Percentiles rank a stretch among this genome's conserved stretches.
phyloP scores from a whole-genome alignment of 2,888 invertebrate genomes.

The Hypolimnas misippus region DNA sequence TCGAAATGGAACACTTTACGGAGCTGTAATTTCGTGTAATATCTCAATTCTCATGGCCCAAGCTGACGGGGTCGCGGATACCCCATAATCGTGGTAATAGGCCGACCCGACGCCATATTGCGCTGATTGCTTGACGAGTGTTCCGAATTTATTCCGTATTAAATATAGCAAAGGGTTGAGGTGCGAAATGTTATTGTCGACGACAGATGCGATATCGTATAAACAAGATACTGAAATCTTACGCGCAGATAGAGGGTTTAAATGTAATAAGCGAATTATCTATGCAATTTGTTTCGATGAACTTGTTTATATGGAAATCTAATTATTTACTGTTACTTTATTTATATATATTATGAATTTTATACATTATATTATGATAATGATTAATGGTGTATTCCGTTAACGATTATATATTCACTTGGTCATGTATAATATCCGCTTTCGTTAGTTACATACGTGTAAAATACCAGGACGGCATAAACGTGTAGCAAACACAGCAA shows the following conservation, averaged over 20 bases:
- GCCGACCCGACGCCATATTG: constrained; percentile 78
- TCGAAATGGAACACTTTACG: neutral
- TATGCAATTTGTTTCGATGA: constrained; percentile 11
- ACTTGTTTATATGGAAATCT: constrained; percentile 1
- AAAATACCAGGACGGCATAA: constrained; percentile 59
- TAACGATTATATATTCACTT: constrained; percentile 2
- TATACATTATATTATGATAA: neutral
- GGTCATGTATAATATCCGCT: constrained; percentile 13
- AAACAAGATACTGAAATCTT: constrained; percentile 39
- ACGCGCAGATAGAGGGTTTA: constrained; percentile 22
- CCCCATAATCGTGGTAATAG: constrained; percentile 72
- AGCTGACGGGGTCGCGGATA: constrained; percentile 62
- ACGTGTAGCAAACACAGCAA: constrained; percentile 53
- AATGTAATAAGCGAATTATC: constrained; percentile 5
- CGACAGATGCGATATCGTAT: constrained; percentile 55
- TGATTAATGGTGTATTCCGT: neutral
- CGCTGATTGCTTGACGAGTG: constrained; percentile 74
- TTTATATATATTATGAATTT: neutral
- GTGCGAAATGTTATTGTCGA: constrained; percentile 69
- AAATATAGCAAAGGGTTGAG: constrained; percentile 73
- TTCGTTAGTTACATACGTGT: constrained; percentile 39
- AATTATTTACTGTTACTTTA: too few relatives aligned
- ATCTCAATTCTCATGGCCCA: constrained; percentile 33
- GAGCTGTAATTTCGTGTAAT: constrained; percentile 10
- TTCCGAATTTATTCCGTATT: constrained; percentile 77